phyloP scores from a whole-genome alignment of 2,888 invertebrate species.

The Eupithecia tripunctaria region DNA sequence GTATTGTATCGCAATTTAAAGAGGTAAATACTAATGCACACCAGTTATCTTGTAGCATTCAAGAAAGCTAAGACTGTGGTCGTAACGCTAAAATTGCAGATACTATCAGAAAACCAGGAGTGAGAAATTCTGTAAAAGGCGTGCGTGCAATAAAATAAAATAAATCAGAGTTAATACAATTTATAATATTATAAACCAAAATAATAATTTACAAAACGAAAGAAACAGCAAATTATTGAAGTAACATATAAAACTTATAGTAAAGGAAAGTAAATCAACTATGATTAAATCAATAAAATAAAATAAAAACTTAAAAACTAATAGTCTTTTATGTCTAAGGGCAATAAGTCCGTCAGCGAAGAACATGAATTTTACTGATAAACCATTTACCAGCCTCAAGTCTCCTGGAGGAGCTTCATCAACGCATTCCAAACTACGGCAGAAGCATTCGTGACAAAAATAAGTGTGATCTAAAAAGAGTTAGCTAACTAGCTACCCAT shows the following conservation, averaged over 20 bases:
- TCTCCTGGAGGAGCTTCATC: conserved; percentile 34
- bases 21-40: conserved; percentile 15
- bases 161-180: background rate
- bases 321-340: conserved; percentile 17
- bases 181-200: conserved; percentile 10
- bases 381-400: conserved; percentile 36
- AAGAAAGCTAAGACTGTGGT: conserved; percentile 25
- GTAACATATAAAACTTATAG: background rate
- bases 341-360: conserved; percentile 31
- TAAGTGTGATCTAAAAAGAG: conserved; percentile 34
- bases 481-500: conserved; percentile 46
- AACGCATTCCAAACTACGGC: conserved; percentile 39
- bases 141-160: conserved; percentile 25
- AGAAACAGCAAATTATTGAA: conserved; percentile 8
- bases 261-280: conserved; percentile 10
- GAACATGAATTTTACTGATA: conserved; percentile 29
- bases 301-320: conserved; percentile 11
- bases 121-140: conserved; percentile 32
- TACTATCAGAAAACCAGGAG: conserved; percentile 35
- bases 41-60: conserved; percentile 21
- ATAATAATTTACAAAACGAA: conserved; percentile 2
- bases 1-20: conserved; percentile 4
- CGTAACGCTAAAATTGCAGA: conserved; percentile 29
- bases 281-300: conserved; percentile 1
- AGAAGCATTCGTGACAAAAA: conserved; percentile 35